Conservation (phyloP, 1,140 invertebrate species). For the Drosophila erecta region DNA sequence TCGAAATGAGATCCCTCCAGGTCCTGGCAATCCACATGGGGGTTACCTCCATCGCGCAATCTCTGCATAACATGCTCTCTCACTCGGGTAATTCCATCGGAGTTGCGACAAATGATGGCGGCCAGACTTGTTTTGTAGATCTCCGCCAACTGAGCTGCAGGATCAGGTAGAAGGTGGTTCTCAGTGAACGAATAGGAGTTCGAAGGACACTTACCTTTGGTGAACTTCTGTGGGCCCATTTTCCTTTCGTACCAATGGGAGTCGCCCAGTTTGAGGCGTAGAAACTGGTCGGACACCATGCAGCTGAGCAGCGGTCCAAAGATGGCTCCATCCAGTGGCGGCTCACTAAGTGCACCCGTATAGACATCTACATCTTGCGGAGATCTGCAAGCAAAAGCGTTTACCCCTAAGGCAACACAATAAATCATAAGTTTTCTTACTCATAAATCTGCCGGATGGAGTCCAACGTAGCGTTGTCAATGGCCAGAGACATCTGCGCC, state of each 20-base stretch:
- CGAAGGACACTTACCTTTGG: slow-evolving; percentile 85
- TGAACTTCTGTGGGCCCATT: slow-evolving; percentile 89
- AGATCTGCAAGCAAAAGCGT: slow-evolving; percentile 81
- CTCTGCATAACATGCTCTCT: slow-evolving; percentile 92
- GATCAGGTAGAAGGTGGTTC: too few relatives aligned
- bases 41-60: slow-evolving; percentile 86
- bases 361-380: slow-evolving; percentile 95
- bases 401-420: not conserved
- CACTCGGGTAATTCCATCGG: slow-evolving; percentile 89
- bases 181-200: not conserved
- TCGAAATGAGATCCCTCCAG: slow-evolving; percentile 85
- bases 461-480: slow-evolving; percentile 87
- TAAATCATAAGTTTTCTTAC: slow-evolving; percentile 74
- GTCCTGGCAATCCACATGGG: slow-evolving; percentile 87
- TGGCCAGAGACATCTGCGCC: slow-evolving; percentile 88
- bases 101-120: slow-evolving; percentile 94
- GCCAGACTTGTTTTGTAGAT: slow-evolving; percentile 94
- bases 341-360: slow-evolving; percentile 92
- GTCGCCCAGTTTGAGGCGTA: slow-evolving; percentile 91
- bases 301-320: slow-evolving; percentile 94
- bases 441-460: slow-evolving; percentile 88
- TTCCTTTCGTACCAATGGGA: slow-evolving; percentile 94
- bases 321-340: slow-evolving; percentile 88
- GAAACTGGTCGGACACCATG: slow-evolving; percentile 94
- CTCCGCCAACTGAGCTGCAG: slow-evolving; percentile 91